phyloP scores from a whole-genome alignment of 2,797 vertebrate species.

The Podarcis lilfordi region DNA sequence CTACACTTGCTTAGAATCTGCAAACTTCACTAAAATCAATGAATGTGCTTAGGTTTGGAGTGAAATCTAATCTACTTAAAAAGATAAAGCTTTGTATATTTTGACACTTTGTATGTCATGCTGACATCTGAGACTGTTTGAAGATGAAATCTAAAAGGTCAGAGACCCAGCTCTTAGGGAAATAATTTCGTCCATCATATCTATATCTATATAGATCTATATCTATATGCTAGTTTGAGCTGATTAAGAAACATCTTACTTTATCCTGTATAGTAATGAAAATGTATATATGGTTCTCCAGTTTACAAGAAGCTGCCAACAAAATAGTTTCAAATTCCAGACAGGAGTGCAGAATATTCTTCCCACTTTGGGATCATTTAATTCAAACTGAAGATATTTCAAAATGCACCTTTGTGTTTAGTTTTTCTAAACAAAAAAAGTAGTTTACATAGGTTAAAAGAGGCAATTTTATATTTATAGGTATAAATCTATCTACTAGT shows the following conservation, averaged over 20 bases:
- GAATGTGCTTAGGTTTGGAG: not conserved
- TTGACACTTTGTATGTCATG: not conserved
- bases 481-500: slow-evolving; percentile 6
- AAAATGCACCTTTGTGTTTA: not conserved
- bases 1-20: not conserved
- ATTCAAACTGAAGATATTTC: not conserved
- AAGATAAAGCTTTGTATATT: not conserved
- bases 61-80: not conserved
- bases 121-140: not conserved
- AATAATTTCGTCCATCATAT: not conserved
- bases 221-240: not conserved
- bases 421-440: slow-evolving; percentile 11
- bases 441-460: slow-evolving; percentile 24
- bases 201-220: no score
- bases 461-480: slow-evolving; percentile 9
- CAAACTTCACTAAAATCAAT: not conserved
- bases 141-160: not conserved
- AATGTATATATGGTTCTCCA: slow-evolving; percentile 53
- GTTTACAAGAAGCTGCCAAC: slow-evolving; percentile 58
- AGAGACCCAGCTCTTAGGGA: not conserved
- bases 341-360: slow-evolving; percentile 32
- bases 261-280: slow-evolving; percentile 52
- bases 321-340: slow-evolving; percentile 56
- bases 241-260: slow-evolving; percentile 41
- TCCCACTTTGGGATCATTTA: slow-evolving; percentile 24